Conservation (phyloP, 2,113 vertebrate genomes). For the Ctenomys sociabilis region DNA sequence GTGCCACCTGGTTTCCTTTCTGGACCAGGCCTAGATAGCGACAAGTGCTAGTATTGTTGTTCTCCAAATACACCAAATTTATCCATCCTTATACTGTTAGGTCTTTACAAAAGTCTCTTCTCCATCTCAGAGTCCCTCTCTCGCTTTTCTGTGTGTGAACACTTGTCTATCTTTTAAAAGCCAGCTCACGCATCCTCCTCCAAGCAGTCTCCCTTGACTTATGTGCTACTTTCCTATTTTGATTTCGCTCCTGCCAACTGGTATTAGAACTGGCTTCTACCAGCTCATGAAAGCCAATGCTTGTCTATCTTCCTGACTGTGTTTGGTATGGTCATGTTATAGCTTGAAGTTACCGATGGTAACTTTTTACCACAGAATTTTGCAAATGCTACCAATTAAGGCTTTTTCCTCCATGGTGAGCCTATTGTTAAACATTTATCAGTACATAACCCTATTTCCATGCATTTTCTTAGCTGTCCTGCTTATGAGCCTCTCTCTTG, state of each 20-base stretch:
- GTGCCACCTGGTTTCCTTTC: not conserved
- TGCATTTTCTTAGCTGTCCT: not conserved
- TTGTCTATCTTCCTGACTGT: not conserved
- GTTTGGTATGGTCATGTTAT: not conserved
- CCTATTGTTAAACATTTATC: not conserved
- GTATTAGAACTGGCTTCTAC: not conserved
- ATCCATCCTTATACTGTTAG: not conserved
- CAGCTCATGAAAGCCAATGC: not conserved
- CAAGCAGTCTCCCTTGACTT: not conserved
- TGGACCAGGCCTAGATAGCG: not conserved
- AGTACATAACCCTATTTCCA: not conserved
- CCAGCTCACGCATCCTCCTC: no score
- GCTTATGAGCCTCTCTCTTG: not conserved
- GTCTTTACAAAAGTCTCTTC: not conserved
- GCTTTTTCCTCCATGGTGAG: not conserved
- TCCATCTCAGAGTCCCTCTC: not conserved
- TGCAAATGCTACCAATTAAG: not conserved
- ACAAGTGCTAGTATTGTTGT: not conserved
- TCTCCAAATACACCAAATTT: not conserved
- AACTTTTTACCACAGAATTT: not conserved
- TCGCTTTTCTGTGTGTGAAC: not conserved
- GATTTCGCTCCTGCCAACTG: not conserved
- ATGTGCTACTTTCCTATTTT: not conserved
- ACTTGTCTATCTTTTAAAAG: not conserved
- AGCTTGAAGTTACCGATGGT: not conserved